These are phyloP conservation scores for Drosophila micromelanica DNA, from an alignment of 1,140 invertebrate species.

Conservation along the genomic window DNA sequence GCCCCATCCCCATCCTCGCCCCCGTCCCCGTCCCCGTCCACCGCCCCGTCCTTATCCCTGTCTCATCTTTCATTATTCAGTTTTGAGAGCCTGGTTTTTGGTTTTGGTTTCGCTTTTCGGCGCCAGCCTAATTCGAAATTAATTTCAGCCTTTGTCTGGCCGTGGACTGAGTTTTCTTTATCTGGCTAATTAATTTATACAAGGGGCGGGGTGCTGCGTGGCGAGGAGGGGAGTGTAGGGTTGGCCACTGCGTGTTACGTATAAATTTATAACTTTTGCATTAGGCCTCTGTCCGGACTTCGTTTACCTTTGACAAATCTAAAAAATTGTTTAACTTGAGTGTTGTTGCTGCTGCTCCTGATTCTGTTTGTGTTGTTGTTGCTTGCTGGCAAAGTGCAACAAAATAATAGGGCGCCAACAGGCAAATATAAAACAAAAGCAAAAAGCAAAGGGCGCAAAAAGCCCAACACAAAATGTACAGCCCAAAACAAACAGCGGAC, in stretches of 20 bases:
- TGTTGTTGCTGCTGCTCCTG: not conserved
- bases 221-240: not conserved
- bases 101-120: constrained; percentile 46
- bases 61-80: constrained; percentile 16
- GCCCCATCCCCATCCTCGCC: not conserved
- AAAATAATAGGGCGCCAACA: constrained; percentile 78
- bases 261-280: constrained; percentile 78
- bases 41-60: constrained; percentile 1
- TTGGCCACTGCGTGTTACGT: constrained; percentile 65
- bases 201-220: not conserved
- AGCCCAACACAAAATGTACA: constrained; percentile 42
- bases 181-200: constrained; percentile 79
- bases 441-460: constrained; percentile 38
- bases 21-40: not conserved
- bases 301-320: constrained; percentile 33
- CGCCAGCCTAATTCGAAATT: constrained; percentile 73
- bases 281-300: constrained; percentile 37
- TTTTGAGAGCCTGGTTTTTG: constrained; percentile 32
- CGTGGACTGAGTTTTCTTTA: constrained; percentile 48
- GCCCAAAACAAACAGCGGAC: constrained; percentile 39
- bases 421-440: constrained; percentile 70
- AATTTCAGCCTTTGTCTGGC: constrained; percentile 66
- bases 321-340: constrained; percentile 24
- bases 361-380: constrained; percentile 11
- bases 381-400: constrained; percentile 55